These are phyloP conservation scores for Serranus cabrilla DNA, from an alignment of 2,797 vertebrate genomes.

Conservation along the genomic window DNA sequence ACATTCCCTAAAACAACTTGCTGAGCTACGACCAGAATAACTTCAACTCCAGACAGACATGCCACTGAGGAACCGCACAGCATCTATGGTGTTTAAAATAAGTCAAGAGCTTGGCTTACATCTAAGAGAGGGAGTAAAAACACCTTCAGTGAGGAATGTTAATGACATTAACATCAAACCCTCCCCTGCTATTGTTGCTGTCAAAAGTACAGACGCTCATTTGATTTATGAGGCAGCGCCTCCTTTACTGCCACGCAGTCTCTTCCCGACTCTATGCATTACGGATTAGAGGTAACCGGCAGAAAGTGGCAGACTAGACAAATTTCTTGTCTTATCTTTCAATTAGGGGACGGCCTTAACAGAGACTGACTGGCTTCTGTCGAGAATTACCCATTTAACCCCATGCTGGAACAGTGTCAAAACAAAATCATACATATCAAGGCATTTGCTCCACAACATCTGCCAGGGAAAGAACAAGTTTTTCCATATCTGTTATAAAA, in stretches of 20 bases:
- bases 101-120: conserved; percentile 35
- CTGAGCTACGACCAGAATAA: conserved; percentile 50
- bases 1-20: conserved; percentile 48
- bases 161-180: conserved; percentile 79
- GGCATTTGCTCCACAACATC: conserved; percentile 18
- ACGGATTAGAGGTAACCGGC: conserved; percentile 38
- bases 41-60: conserved; percentile 30
- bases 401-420: conserved; percentile 16
- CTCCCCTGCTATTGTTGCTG: conserved; percentile 74
- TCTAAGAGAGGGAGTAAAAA: conserved; percentile 63
- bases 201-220: conserved; percentile 73
- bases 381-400: background rate
- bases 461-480: background rate
- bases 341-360: conserved; percentile 7
- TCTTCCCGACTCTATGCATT: conserved; percentile 48
- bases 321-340: conserved; percentile 5
- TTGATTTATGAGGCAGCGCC: conserved; percentile 78
- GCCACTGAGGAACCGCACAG: conserved; percentile 49
- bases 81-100: conserved; percentile 58
- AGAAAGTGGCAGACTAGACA: conserved; percentile 19
- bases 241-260: conserved; percentile 54
- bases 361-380: background rate
- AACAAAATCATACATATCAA: conserved; percentile 27
- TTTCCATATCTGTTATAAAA: conserved; percentile 27
- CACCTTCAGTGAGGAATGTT: conserved; percentile 78